Evolutionary conservation across 2,888 invertebrate genomes (phyloP), one percentile per base, ranked within the genome.

Genomic region (Idaea straminata): DNA sequence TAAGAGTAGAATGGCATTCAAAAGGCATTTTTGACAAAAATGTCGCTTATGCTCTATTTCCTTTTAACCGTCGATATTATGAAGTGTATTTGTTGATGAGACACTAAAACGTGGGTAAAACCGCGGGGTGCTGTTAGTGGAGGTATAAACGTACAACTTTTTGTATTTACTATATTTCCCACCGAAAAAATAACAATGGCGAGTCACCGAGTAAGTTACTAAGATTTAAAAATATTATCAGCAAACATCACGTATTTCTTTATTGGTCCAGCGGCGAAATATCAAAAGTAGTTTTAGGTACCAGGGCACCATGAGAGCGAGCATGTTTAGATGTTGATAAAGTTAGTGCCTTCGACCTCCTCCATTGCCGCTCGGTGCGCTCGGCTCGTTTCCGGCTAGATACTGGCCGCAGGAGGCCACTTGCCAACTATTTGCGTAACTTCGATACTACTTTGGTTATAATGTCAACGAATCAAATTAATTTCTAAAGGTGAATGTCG

Each of bases 321-420:
- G 79, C 81, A 80, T 83, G 82, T 81, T 82, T 76, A 85, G 87
- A 87, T 87, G 84, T 78, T 84, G 87, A 88, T 88, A 88, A 84
- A 25, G 25, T 78, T 79, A 75, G 82, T 82, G 83, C 79, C 83
- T 87, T 83, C 79, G 84, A 87, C 85, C 87, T 80, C 80, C 76
- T 83, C 85, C 86, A 87, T 87, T 86, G 88, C 88, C 88, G 85
- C 85, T 84, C 78, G 81, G 76, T 74, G 87, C 88, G 85, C 85
- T 84, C 78, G 81, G 76, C 75, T 70, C 76, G 84, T 86, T 89
- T 89, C 90, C 89, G 89, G 83, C 83, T 86, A 79, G 78, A 77
- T 77, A 80, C 83, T 80, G 77, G 79, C 77, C 69, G 69, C 73
- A 68, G 68, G 69, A 71, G 69, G 69, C 69, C 71, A 61, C 64